Evolutionary conservation across 2,113 vertebrate species (phyloP), one percentile per base, ranked within the genome.

Genomic region (Ciconia maguari): DNA sequence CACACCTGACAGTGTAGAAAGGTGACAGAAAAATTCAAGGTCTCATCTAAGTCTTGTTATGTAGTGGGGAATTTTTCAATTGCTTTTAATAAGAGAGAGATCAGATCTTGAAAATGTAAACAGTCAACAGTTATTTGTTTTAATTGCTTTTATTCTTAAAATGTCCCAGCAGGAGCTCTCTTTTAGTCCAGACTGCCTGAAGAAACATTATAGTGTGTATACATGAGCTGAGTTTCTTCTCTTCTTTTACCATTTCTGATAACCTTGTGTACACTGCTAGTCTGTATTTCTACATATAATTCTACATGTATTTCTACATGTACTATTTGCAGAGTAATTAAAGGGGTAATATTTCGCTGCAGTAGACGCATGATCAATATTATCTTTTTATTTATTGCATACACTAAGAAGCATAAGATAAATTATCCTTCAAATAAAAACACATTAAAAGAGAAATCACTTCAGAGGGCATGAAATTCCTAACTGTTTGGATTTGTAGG

Each of bases 101-200:
- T 51, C 71, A 92, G 32, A 29, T 83, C 41, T 65, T 66, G 55
- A 77, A 71, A 70, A 77, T 22, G 14, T 74, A 58, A 92, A 80
- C 55, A 77, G 36, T 74, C 46, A 80, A 79, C 44, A 70, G 20
- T 83, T 92, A 83, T 74, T 80, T 94, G 58, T 81, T 38, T 74
- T 90, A 90, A 83, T 96, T 87, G 32, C 22, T 80, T 94, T 78
- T 90, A 54, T 86, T 80, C 41, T 66, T 77, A 87, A 93, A 85
- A 69, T 36, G 18, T 32, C 26, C 29, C 76, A 87, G 36, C 38
- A 71, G 85, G 49, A 81, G 15, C 25, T 71, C 64, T 75, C 79
- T 93, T 90, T 86, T 6, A 60, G 42, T 64, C 30, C 41, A 78
- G 74, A 92, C 55, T 84, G 51, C 71, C 55, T 46, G 55, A 75